Evolutionary conservation across 1,140 invertebrate genomes (phyloP), one percentile per base, ranked within the genome.

Genomic region (Drosophila bocqueti): DNA sequence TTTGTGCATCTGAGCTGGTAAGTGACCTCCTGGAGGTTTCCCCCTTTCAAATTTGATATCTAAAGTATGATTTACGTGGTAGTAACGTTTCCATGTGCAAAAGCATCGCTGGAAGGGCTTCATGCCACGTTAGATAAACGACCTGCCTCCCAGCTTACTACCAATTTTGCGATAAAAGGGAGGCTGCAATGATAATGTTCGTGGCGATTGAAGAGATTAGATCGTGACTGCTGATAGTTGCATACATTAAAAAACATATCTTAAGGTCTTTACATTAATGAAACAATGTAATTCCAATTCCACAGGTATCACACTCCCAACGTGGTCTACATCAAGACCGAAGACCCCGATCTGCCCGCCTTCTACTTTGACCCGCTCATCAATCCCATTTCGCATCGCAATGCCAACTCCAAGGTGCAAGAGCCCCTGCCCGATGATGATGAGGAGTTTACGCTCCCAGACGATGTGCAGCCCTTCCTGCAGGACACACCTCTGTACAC

Each of bases 281-380:
- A 1, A 13, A 26, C n/a, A 11, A 2, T 11, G 24, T 11, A 5
- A 1, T 24, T 24, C 8, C 2, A 0, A 3, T 66, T 78, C 24
- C 24, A n/a, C 26, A 99, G 98, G 98, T 99, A 99, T 94, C 99
- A 99, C 93, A 97, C 98, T 8, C 99, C 99, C 46, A 99, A 99
- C 94, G 98, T 99, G 18, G 98, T 99, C 1, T 99, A 98, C 92
- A 99, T 99, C 82, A 99, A 99, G 95, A 99, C 99, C 3, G 99
- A 99, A 94, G 99, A 99, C 96, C 99, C 99, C n/a, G 99, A 99
- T 94, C 94, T 99, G 60, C 99, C 99, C 24, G 99, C 99, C 1
- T 99, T 99, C 93, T 99, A 99, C 93, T 99, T 99, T 94, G 99
- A 99, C 95, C 99, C 99, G 1, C 94, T 99, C 7, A 99, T 99